Conservation (phyloP, 2,797 vertebrate species). For the Oreortyx pictus region DNA sequence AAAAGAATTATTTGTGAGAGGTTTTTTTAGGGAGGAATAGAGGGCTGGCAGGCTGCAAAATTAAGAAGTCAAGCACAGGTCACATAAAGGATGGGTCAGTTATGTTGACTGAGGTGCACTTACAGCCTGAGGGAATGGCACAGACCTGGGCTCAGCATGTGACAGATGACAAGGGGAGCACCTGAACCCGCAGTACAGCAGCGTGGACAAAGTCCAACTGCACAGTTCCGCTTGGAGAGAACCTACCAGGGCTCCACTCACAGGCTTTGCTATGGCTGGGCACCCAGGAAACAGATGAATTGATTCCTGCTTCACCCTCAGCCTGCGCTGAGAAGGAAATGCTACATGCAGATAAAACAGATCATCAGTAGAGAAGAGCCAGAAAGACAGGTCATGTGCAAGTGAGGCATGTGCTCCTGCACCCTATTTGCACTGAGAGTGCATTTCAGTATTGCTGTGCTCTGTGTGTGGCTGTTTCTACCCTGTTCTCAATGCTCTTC, state of each 20-base stretch:
- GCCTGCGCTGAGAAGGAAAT: not conserved
- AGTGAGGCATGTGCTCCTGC: not conserved
- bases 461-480: not conserved
- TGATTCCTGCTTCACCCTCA: not conserved
- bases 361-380: not conserved
- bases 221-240: not conserved
- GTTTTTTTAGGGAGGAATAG: not conserved
- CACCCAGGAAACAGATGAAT: not conserved
- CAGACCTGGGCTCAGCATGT: not conserved
- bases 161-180: not conserved
- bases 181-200: fast-evolving
- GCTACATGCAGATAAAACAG: not conserved
- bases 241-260: fast-evolving
- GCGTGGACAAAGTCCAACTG: not conserved
- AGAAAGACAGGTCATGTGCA: conserved; percentile 43
- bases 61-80: not conserved
- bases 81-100: not conserved
- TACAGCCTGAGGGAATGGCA: not conserved
- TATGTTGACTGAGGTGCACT: fast-evolving
- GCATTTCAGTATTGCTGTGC: not conserved
- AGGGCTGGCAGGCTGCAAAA: not conserved
- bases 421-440: not conserved
- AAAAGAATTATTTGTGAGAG: not conserved
- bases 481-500: not conserved
- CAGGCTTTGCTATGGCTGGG: not conserved